A percentile compares a stretch with the other conserved stretches of the same genome.
These are phyloP conservation scores for Cactoblastis cactorum DNA, from an alignment of 2,888 invertebrate genomes.

Conservation along the genomic window DNA sequence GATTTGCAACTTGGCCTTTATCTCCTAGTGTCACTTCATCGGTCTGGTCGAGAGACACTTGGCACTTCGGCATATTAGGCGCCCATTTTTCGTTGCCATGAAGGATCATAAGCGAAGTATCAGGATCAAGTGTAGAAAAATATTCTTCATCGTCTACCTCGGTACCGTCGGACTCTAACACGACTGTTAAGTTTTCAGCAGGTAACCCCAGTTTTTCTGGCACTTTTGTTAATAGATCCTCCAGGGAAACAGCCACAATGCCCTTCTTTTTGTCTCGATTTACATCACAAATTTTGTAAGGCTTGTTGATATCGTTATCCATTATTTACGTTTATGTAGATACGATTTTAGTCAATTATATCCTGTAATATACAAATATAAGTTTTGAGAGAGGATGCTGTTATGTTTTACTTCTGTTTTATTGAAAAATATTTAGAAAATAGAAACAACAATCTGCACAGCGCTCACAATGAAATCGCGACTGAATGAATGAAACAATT, in stretches of 20 bases:
- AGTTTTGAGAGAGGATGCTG: neutral
- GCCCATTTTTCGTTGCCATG: conserved; percentile 88
- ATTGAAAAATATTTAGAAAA: too few species aligned
- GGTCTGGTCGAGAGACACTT: conserved; percentile 80
- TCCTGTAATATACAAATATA: neutral
- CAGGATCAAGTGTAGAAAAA: conserved; percentile 92
- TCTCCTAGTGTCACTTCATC: conserved; percentile 76
- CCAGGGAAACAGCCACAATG: conserved; percentile 87
- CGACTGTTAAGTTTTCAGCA: conserved; percentile 85
- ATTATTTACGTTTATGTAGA: conserved; percentile 42
- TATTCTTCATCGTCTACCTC: conserved; percentile 98
- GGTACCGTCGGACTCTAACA: conserved; percentile 94
- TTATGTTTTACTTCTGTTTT: too few species aligned
- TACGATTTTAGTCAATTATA: neutral
- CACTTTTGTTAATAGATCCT: conserved; percentile 87
- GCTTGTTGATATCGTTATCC: conserved; percentile 81
- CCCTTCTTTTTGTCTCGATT: conserved; percentile 90
- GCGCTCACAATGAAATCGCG: neutral
- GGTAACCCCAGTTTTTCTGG: conserved; percentile 85
- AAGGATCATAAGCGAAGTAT: conserved; percentile 91
- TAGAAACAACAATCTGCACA: neutral
- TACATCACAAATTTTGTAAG: conserved; percentile 89
- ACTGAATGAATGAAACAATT: neutral
- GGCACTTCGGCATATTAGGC: conserved; percentile 81
- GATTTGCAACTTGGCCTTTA: conserved; percentile 82